Evolutionary conservation across 2,797 vertebrate genomes (phyloP), one percentile per base, ranked within the genome.

Genomic region (Peromyscus attwateri): DNA sequence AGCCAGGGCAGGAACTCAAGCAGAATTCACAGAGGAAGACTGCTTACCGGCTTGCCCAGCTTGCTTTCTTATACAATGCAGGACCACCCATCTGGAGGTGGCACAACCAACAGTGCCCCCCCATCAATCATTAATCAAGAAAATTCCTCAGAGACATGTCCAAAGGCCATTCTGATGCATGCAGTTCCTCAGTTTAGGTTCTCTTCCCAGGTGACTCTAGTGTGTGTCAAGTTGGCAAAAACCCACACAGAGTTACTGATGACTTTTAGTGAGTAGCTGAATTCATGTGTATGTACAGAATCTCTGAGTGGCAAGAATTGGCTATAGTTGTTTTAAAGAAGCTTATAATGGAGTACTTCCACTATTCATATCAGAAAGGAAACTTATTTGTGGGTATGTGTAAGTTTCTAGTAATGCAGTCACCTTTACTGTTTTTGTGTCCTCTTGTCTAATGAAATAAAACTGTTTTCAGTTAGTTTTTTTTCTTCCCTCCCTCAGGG

Each of bases 401-500:
- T 52, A 43, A 68, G 31, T 83, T 91, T 37, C 27, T 80, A 46
- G 19, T 87, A 79, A 55, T 76, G 46, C 55, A 9, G 31, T 89
- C 34, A 12, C 79, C 77, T 11, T 96, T 76, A 55, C 0, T 14
- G 40, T 87, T 94, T 75, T 77, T 52, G 1, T 92, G 29, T 89
- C 94, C 3, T 95, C 9, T 82, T 92, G 62, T 96, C 77, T 46
- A 21, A 10, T 76, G 64, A 10, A 77, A 6, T 96, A 66, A 92
- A 93, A 79, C 31, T 68, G 68, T 14, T 84, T 57, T 55, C 57
- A 96, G 31, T 79, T 64, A 62, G 27, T 93, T 55, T 60, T 99
- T 99, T 97, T 99, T 98, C 98, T 99, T 99, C 98, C 96, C 99
- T 0, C 98, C 98, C 88, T 99, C 98, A 99, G 99, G 99, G 99